These are phyloP conservation scores for Dysidea cf. avara DNA, from an alignment of 37 sponge, comb jelly and placozoan genomes.

Conservation along the genomic window DNA sequence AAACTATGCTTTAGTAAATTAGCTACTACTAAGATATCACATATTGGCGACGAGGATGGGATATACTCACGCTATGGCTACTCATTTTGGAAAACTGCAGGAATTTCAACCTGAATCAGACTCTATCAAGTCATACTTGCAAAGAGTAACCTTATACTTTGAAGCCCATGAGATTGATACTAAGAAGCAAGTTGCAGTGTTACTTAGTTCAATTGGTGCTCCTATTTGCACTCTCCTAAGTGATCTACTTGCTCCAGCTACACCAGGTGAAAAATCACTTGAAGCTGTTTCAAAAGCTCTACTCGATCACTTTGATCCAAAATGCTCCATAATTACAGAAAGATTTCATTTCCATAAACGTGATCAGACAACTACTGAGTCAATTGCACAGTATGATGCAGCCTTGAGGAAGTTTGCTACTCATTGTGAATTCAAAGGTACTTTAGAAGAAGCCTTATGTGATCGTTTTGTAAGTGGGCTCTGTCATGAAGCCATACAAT, in stretches of 20 bases:
- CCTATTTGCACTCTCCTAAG: not conserved
- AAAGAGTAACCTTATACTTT: no score
- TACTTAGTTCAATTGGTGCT: conserved; percentile 11
- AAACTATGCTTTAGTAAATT: no score
- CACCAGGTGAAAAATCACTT: not conserved
- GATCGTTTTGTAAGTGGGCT: conserved; percentile 20
- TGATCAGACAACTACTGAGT: not conserved
- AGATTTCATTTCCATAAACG: conserved; percentile 15
- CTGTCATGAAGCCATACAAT: not conserved
- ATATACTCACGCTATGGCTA: no score
- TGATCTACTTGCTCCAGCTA: conserved; percentile 5
- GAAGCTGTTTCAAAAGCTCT: not conserved
- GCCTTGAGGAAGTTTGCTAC: not conserved
- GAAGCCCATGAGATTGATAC: no score
- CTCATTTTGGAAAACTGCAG: no score
- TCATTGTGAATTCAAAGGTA: conserved; percentile 4
- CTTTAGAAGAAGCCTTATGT: not conserved
- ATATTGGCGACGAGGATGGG: no score
- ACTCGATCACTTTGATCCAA: conserved; percentile 2
- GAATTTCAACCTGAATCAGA: no score
- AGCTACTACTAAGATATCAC: no score
- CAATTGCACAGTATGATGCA: not conserved
- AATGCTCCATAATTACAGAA: conserved; percentile 1
- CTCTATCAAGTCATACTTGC: no score
- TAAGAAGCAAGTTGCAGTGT: not conserved